phyloP scores from a whole-genome alignment of 2,797 vertebrate genomes.

The Buphagus erythrorhynchus region DNA sequence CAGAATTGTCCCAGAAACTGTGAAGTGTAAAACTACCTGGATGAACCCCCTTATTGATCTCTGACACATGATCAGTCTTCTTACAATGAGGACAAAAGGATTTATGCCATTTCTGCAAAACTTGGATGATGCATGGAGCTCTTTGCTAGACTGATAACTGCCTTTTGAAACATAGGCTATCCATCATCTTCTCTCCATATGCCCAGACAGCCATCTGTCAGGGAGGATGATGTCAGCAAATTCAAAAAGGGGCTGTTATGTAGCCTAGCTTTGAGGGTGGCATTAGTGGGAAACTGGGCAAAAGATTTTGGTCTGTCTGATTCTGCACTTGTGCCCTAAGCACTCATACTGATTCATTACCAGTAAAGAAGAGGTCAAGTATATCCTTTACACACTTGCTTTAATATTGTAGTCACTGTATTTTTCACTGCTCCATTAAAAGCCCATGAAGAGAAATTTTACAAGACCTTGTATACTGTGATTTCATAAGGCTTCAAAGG shows the following conservation, averaged over 20 bases:
- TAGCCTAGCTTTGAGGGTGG: background rate
- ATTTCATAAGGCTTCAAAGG: background rate
- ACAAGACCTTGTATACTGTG: background rate
- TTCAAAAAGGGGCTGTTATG: background rate
- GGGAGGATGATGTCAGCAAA: background rate
- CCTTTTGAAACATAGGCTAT: background rate
- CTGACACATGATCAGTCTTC: background rate
- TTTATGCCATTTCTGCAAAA: background rate
- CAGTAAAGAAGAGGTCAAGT: background rate
- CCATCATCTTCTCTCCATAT: background rate
- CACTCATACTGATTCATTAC: background rate
- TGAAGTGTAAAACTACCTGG: background rate
- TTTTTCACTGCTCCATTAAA: background rate
- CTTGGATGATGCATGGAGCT: background rate
- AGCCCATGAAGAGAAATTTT: background rate
- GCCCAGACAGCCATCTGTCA: background rate
- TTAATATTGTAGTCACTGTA: background rate
- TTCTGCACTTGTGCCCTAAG: background rate
- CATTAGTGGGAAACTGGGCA: background rate
- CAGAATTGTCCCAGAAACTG: background rate
- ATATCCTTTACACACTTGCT: background rate
- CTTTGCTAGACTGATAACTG: background rate
- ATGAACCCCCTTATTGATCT: background rate
- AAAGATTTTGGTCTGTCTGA: background rate
- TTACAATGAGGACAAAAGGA: background rate